These are phyloP conservation scores for Drosophila algonquin DNA, from an alignment of 2,888 invertebrate genomes.

Conservation along the genomic window DNA sequence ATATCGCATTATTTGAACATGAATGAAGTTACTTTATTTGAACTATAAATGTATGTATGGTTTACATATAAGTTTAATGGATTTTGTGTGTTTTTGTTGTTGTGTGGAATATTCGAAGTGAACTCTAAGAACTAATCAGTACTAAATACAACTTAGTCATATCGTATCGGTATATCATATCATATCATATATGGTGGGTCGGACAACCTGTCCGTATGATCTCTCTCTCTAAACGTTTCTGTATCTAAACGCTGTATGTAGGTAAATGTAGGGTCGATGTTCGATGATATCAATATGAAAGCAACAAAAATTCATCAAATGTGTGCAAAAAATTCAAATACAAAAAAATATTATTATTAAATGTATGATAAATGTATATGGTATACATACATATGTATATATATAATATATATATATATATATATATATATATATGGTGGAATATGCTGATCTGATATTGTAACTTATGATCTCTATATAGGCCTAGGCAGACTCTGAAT, in stretches of 20 bases:
- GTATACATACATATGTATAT: constrained; percentile 15
- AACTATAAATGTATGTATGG: constrained; percentile 35
- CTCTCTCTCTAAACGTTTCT: background rate
- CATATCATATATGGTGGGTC: constrained; percentile 35
- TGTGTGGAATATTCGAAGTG: constrained; percentile 32
- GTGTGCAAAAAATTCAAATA: constrained; percentile 50
- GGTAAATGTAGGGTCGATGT: constrained; percentile 54
- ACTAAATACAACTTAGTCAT: constrained; percentile 77
- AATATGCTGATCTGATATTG: constrained; percentile 26
- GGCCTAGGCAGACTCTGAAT: constrained; percentile 15
- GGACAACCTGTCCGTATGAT: constrained; percentile 27
- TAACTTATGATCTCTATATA: constrained; percentile 13
- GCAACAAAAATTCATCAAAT: constrained; percentile 66
- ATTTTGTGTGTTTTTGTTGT: constrained; percentile 20
- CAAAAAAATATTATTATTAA: constrained; percentile 38
- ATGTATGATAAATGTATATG: constrained; percentile 28
- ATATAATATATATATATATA: constrained; percentile 32
- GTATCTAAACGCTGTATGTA: constrained; percentile 25
- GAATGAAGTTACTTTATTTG: constrained; percentile 38
- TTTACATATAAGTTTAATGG: constrained; percentile 21
- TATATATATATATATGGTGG: constrained; percentile 37
- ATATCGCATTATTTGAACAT: constrained; percentile 7
- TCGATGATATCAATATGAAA: constrained; percentile 78
- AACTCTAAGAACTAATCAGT: constrained; percentile 74
- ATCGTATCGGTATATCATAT: constrained; percentile 37